These are phyloP conservation scores for Cyphomyrus plagiostoma DNA, from an alignment of 2,113 vertebrate genomes.

Conservation along the genomic window DNA sequence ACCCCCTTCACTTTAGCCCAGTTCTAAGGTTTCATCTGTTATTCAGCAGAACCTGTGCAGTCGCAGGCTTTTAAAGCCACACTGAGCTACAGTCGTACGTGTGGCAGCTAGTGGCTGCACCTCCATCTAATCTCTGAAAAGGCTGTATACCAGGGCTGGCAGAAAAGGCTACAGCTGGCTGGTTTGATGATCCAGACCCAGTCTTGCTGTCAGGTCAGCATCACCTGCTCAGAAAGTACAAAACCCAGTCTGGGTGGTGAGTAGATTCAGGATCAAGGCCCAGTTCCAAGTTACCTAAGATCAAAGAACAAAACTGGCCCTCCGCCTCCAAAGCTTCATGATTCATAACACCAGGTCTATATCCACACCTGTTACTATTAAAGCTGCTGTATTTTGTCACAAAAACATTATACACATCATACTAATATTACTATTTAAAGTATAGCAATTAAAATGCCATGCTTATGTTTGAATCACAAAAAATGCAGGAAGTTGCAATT, in stretches of 20 bases:
- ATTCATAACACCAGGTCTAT: neutral
- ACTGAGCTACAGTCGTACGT: neutral
- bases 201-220: neutral
- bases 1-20: neutral
- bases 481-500: neutral
- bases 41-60: neutral
- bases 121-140: neutral
- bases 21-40: neutral
- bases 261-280: neutral
- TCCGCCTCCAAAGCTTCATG: neutral
- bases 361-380: neutral
- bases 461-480: neutral
- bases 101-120: neutral
- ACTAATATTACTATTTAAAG: neutral
- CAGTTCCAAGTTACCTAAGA: neutral
- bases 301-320: neutral
- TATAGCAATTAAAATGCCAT: neutral
- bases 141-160: neutral
- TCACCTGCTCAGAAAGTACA: neutral
- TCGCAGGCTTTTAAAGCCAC: neutral
- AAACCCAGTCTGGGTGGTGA: neutral
- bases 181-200: neutral
- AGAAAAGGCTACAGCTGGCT: neutral
- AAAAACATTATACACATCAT: neutral
- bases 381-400: neutral